Evolutionary conservation across 2,888 invertebrate genomes (phyloP).

Genomic region (Stegana nigrithorax): DNA sequence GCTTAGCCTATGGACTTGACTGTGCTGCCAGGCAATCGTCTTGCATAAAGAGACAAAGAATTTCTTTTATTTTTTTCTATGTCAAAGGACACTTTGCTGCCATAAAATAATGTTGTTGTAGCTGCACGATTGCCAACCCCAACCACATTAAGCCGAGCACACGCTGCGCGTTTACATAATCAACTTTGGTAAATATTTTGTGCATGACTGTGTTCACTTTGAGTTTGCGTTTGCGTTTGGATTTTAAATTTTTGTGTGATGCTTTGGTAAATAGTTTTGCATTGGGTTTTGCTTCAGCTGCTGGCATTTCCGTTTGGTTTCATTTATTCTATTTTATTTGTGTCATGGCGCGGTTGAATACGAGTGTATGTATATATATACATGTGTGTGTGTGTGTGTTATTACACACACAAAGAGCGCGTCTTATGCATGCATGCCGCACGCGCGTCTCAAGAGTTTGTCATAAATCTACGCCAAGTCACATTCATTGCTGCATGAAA

Average conservation of each 20-base stretch:
- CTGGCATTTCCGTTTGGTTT: not conserved
- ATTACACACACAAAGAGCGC: too few relatives aligned
- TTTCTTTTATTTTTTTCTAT: too few relatives aligned
- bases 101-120: too few relatives aligned
- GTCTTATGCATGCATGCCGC: too few relatives aligned
- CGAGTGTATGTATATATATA: not conserved
- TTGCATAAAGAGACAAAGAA: too few relatives aligned
- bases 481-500: slow-evolving; percentile 55
- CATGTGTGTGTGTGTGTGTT: not conserved
- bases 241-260: not conserved
- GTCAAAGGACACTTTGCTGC: too few relatives aligned
- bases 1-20: too few relatives aligned
- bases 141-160: too few relatives aligned
- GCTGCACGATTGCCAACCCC: too few relatives aligned
- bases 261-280: not conserved
- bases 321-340: not conserved
- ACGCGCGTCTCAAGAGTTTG: too few relatives aligned
- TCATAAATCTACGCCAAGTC: slow-evolving; percentile 3
- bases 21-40: too few relatives aligned
- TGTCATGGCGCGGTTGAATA: too few relatives aligned
- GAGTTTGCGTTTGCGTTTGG: not conserved
- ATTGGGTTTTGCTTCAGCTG: not conserved
- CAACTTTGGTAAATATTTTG: slow-evolving; percentile 11
- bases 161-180: slow-evolving; percentile 9
- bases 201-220: not conserved